Base-by-base conservation (phyloP, 2,113 vertebrate genomes). In the Phalacrocorax pelagicus region DNA sequence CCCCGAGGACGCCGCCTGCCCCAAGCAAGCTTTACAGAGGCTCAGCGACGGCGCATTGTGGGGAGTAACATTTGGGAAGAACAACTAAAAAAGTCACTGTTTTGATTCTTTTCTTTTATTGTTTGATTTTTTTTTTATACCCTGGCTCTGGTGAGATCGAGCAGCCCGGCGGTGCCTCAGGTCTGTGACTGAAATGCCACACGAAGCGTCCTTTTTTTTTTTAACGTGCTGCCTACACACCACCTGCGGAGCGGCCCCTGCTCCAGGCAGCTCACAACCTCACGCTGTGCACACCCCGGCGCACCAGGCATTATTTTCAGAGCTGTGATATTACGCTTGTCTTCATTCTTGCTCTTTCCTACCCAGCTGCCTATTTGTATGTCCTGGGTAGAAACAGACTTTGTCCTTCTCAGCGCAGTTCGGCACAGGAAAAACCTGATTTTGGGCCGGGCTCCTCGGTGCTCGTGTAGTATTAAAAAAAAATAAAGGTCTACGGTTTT, bases 271-370 rank as follows among this genome's bases (percentile, higher is more conserved):
- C 66, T 73, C 72, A 5, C 46, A 24, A 4, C 72, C 59, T 32
- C 11, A 17, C 4, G 0, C 5, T 6, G 11, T 2, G 9, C 5
- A 70, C 80, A 26, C 10, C 67, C 49, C 24, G 49, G 18, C 27
- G 15, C 22, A 9, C n/a, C 65, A 5, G 69, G 21, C 13, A 0
- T 21, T 22, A 36, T 59, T 59, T 74, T n/a, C 61, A 51, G 58
- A 36, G 44, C 52, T 51, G 26, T 8, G 42, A 15, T 4, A 17
- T 2, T 4, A 8, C 7, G 11, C 21, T 88, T 26, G 10, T 11
- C 27, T 30, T 61, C 0, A 0, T 17, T 27, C 40, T 40, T 19
- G 15, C 5, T 42, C 59, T 16, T 65, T 52, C 51, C 34, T 40
- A 19, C 29, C 54, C 17, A 20, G 7, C 32, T 55, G 40, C 47